phyloP scores from a whole-genome alignment of 2,888 invertebrate genomes.

The Phortica magna region DNA sequence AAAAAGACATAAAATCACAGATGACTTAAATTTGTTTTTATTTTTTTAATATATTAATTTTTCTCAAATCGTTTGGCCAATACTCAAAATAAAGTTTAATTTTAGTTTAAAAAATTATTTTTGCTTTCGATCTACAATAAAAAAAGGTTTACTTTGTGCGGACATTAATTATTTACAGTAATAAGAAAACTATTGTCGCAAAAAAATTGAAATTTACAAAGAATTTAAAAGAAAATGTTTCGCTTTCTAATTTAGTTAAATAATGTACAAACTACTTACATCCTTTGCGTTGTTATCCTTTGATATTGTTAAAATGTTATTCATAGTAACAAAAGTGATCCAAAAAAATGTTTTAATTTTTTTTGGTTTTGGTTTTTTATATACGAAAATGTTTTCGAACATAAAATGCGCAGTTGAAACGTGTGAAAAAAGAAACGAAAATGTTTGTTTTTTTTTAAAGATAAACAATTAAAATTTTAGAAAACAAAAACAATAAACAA shows the following conservation, averaged over 20 bases:
- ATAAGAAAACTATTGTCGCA: no score
- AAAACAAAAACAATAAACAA: slow-evolving; percentile 1
- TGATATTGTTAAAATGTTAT: slow-evolving; percentile 39
- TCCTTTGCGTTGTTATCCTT: slow-evolving; percentile 76
- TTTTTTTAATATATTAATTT: no score
- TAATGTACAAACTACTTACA: slow-evolving; percentile 71
- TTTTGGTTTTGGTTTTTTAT: slow-evolving; percentile 32
- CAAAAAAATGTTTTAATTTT: slow-evolving; percentile 52
- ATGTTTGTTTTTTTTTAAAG: background rate
- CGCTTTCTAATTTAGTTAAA: background rate
- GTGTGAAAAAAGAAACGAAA: slow-evolving; percentile 28
- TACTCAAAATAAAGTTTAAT: background rate
- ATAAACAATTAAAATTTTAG: background rate
- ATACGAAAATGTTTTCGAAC: slow-evolving; percentile 35
- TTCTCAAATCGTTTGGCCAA: background rate
- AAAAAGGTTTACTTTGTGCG: background rate
- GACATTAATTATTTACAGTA: no score
- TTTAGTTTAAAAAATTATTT: no score
- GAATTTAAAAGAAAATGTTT: background rate
- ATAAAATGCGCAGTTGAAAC: slow-evolving; percentile 35
- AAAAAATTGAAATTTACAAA: background rate
- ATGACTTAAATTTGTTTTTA: no score
- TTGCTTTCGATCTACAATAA: background rate
- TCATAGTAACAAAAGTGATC: slow-evolving; percentile 56
- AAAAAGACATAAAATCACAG: background rate